Base-by-base conservation (phyloP, 2,888 invertebrate species). In the Yponomeuta cagnagella region DNA sequence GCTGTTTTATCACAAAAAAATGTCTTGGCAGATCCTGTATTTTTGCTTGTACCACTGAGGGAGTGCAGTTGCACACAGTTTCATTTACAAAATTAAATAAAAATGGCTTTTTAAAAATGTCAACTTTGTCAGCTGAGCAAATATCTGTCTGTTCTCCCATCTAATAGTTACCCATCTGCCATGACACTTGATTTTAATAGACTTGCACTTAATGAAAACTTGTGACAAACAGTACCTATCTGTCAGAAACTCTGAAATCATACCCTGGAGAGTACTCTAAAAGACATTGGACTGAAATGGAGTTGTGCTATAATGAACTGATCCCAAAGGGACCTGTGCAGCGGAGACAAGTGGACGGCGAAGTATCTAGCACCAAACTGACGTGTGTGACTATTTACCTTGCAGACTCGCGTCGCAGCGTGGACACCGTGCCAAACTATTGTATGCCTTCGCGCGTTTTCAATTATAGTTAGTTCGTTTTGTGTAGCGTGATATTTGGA, bases 341-440 rank as follows among this genome's bases (percentile, higher is more conserved):
- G 12, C 52, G 52, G 5, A 58, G 52, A 58, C 12, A 58, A 31
- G 65, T 12, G 65, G 65, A 31, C 12, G 31, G 10, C 63, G 65
- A 33, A 23, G 33, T 23, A 33, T 15, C 52, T 58, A 65, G 30
- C 31, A 5, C 31, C 52, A 80, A 82, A 86, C 82, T 90, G 84
- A 90, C 82, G 81, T 79, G 72, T 88, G 74, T 90, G 90, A 90
- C 86, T 79, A 89, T 90, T 89, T 90, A 82, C 82, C 77, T 90
- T 90, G 82, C 90, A 90, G 90, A 90, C 79, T 77, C 84, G 82
- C 79, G 83, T 73, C 86, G 80, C 74, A 65, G 80, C 79, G 79
- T 80, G 85, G 80, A 78, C 80, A 75, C 73, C 87, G 88, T 85
- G 88, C 86, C 88, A 88, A 89, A 86, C 30, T 33, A 43, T 43